These are phyloP conservation scores for Verasper variegatus DNA, from an alignment of 2,113 vertebrate species.

Conservation along the genomic window DNA sequence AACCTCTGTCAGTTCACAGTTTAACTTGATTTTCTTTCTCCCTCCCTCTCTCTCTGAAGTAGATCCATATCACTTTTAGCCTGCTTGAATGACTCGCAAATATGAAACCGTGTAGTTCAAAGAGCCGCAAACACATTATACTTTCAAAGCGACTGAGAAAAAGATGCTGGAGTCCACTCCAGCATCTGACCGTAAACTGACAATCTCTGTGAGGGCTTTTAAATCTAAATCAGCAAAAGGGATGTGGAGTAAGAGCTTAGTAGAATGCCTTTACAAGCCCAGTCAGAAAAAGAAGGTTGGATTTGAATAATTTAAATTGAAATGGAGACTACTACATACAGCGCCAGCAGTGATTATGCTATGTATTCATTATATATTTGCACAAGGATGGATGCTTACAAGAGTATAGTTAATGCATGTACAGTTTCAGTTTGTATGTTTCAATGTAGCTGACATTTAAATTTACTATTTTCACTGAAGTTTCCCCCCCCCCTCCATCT, in stretches of 20 bases:
- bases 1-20: constrained; percentile 29
- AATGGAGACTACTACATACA: constrained; percentile 33
- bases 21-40: constrained; percentile 2
- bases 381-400: no score
- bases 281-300: constrained; percentile 12
- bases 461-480: constrained; percentile 33
- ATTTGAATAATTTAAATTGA: constrained; percentile 64
- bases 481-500: constrained; percentile 1
- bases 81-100: constrained; percentile 55
- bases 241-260: constrained; percentile 35
- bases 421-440: constrained; percentile 2
- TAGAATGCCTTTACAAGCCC: constrained; percentile 34
- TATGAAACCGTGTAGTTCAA: constrained; percentile 63
- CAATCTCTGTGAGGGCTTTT: constrained; percentile 53
- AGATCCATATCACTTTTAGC: constrained; percentile 54
- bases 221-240: constrained; percentile 52
- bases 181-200: constrained; percentile 46
- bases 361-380: constrained; percentile 35
- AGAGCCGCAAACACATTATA: constrained; percentile 62
- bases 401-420: no score
- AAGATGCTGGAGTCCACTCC: constrained; percentile 24
- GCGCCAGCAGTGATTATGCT: constrained; percentile 50
- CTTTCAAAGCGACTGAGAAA: constrained; percentile 18
- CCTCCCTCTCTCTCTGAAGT: constrained; percentile 36
- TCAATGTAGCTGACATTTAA: constrained; percentile 25